Evolutionary conservation across 1,140 invertebrate species (phyloP), one percentile per base, ranked within the genome.

Genomic region (Lineus longissimus): DNA sequence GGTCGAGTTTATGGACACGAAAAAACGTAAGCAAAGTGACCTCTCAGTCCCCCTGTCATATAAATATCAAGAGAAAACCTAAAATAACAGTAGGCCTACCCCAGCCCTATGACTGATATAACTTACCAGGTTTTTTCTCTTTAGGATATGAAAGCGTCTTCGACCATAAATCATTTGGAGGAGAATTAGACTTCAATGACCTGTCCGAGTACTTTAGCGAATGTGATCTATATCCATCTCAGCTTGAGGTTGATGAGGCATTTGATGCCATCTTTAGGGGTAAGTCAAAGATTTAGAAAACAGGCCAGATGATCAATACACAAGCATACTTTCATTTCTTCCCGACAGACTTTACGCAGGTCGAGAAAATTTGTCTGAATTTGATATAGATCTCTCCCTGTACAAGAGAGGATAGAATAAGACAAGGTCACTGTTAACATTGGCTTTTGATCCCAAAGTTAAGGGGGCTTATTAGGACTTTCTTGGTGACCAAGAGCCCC

Each of bases 141-240:
- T 25, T 54, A 80, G 78, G 78, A 11, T 80, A 74, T 70, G 78
- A 80, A 63, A 72, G 71, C 63, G 71, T 77, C 30, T 80, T 80
- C 75, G 77, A 80, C 25, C 74, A 72, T 63, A 73, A 72, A 61
- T 61, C 75, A 6, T 80, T 76, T 70, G 73, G 73, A 19, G 70
- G 70, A 23, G 76, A 78, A 57, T 54, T 80, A 55, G 78, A 79
- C 43, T 45, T 71, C 17, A 29, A 17, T 6, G 76, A 78, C 19
- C n/a, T 79, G n/a, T 65, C 72, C 2, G 30, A 70, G 15, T 80
- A 74, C 61, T 79, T 80, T 67, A 70, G 70, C 23, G 78, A 79
- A 51, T 76, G 76, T 72, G 78, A 78, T 61, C 65, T 79, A 11
- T 76, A 73, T 47, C 78, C 78, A 2, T 75, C 76, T 1, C 55